Evolutionary conservation across 2,113 vertebrate species (phyloP), one percentile per base, ranked within the genome.

Genomic region (Corythoichthys intestinalis): DNA sequence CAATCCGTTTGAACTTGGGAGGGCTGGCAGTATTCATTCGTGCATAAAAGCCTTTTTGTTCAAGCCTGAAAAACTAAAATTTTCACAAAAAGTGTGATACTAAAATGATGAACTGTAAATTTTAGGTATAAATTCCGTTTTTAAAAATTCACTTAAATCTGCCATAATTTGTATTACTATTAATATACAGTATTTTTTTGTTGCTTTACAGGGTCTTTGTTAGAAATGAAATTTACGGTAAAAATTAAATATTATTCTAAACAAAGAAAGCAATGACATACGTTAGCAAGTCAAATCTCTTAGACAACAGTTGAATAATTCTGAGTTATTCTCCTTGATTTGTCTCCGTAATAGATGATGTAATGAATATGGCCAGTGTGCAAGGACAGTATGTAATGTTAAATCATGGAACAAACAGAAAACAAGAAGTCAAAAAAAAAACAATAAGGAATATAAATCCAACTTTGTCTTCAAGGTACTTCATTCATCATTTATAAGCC

Each of bases 221-320:
- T 28, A 28, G 20, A 52, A 52, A 48, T n/a, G 56, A 80, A 78
- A 69, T 28, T 28, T 28, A 85, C 1, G 50, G 48, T 64, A 70
- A n/a, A 48, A 66, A 75, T 66, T 34, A 76, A 82, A 75, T 71
- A 77, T 73, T 76, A 73, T 70, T 75, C 82, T 87, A 71, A 65
- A 72, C 70, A 81, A 73, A 48, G 20, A 58, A 38, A 44, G 61
- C 52, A 46, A 46, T 38, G 63, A 66, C 50, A 72, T 80, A 58
- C 70, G 72, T 65, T 71, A 44, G 64, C 56, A n/a, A 39, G 67
- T 17, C 35, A 69, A 65, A 52, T 80, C 68, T 65, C 53, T 69
- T 41, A 64, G 47, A 56, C 71, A 48, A 79, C 58, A 70, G 71
- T 71, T 64, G 66, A 73, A 66, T 20, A 57, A 28, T 11, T 56